phyloP scores from a whole-genome alignment of 2,797 vertebrate genomes.

The Myotis daubentonii region DNA sequence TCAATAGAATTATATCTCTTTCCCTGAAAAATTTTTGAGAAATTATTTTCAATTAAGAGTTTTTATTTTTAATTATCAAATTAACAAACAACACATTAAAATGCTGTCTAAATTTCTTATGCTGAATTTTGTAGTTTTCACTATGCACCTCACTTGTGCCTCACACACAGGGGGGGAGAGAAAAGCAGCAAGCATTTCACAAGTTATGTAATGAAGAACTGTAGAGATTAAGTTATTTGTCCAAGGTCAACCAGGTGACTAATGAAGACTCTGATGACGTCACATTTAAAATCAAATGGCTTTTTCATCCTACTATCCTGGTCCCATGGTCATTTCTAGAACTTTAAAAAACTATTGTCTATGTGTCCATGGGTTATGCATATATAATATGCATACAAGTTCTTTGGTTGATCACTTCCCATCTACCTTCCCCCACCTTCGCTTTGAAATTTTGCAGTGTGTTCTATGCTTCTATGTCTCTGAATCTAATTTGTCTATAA shows the following conservation, averaged over 20 bases:
- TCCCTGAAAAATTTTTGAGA: slow-evolving; percentile 38
- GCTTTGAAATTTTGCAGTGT: too few relatives aligned
- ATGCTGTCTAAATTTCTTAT: background rate
- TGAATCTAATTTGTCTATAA: too few relatives aligned
- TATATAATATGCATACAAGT: too few relatives aligned
- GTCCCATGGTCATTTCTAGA: background rate
- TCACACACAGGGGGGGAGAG: background rate
- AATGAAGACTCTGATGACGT: background rate
- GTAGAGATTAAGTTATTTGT: background rate
- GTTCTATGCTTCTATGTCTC: too few relatives aligned
- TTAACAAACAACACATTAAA: background rate
- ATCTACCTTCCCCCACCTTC: too few relatives aligned
- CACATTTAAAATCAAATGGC: background rate
- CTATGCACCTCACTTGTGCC: background rate
- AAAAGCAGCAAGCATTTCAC: background rate
- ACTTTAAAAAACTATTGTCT: background rate
- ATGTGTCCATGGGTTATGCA: too few relatives aligned
- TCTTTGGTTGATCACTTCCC: too few relatives aligned
- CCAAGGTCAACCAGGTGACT: background rate
- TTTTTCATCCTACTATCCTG: background rate
- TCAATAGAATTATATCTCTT: slow-evolving; percentile 45
- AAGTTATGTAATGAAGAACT: background rate
- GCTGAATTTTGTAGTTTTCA: background rate
- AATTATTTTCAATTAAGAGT: slow-evolving; percentile 6
- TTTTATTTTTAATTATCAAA: background rate